Evolutionary conservation across 2,888 invertebrate genomes (phyloP).

Genomic region (Phalera bucephala): DNA sequence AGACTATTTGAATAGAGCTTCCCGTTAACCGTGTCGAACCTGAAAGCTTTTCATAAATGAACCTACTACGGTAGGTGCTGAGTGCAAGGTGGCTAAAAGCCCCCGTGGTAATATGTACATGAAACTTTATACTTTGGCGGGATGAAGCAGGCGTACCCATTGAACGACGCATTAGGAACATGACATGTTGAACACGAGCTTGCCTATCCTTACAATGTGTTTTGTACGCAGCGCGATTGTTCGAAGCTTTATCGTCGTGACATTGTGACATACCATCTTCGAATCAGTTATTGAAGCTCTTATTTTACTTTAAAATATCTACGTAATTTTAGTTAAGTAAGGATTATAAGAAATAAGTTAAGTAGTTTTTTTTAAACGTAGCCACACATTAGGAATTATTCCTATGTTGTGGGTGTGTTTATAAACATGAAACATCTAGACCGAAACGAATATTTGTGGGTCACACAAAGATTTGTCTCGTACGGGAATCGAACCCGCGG

Average conservation of each 20-base stretch:
- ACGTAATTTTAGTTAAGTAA: too few relatives aligned
- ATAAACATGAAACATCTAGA: too few relatives aligned
- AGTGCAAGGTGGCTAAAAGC: constrained; percentile 64
- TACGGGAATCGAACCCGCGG: too few relatives aligned
- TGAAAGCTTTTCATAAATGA: constrained; percentile 79
- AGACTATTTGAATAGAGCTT: constrained; percentile 74
- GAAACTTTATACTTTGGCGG: constrained; percentile 58
- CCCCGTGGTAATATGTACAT: constrained; percentile 41
- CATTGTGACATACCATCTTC: constrained; percentile 5
- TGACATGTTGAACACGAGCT: constrained; percentile 30
- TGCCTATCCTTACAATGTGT: constrained; percentile 10
- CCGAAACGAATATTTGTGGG: too few relatives aligned
- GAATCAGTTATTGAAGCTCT: too few relatives aligned
- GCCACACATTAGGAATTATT: too few relatives aligned
- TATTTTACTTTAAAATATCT: too few relatives aligned
- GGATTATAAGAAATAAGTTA: too few relatives aligned
- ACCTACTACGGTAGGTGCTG: constrained; percentile 53
- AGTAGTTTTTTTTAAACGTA: too few relatives aligned
- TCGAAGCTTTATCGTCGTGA: constrained; percentile 6
- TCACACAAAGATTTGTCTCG: too few relatives aligned
- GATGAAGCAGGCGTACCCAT: constrained; percentile 41
- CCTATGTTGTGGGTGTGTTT: too few relatives aligned
- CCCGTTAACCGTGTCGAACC: constrained; percentile 63
- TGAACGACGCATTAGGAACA: constrained; percentile 36
- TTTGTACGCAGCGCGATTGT: constrained; percentile 9